Conservation (phyloP, 2,113 vertebrate species). For the Gadus chalcogrammus region DNA sequence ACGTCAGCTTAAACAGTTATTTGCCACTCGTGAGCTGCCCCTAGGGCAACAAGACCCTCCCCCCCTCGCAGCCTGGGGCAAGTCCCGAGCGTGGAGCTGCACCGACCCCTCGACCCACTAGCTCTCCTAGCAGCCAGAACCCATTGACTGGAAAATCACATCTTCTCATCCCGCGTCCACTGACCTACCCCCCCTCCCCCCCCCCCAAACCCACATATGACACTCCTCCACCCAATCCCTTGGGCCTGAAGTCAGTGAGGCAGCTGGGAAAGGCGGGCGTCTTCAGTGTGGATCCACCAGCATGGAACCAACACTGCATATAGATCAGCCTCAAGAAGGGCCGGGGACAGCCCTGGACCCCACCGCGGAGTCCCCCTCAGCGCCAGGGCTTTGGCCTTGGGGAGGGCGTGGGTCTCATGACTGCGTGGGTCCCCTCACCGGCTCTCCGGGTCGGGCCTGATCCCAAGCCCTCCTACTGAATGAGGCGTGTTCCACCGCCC, state of each 20-base stretch:
- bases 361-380: slow-evolving; percentile 15
- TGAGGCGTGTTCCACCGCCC: background rate
- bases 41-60: slow-evolving; percentile 24
- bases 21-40: slow-evolving; percentile 22
- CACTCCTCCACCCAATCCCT: slow-evolving; percentile 20
- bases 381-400: slow-evolving; percentile 22
- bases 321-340: slow-evolving; percentile 47
- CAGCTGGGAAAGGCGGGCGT: slow-evolving; percentile 29
- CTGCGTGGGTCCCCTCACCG: too few species aligned
- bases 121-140: slow-evolving; percentile 42
- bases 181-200: slow-evolving; percentile 18
- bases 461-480: too few species aligned
- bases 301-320: slow-evolving; percentile 57
- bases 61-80: slow-evolving; percentile 27
- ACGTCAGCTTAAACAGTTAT: slow-evolving; percentile 23
- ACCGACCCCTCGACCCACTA: slow-evolving; percentile 14
- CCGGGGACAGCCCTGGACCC: slow-evolving; percentile 2
- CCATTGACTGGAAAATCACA: slow-evolving; percentile 65
- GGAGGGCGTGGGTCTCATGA: too few species aligned
- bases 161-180: slow-evolving; percentile 47
- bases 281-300: background rate
- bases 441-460: too few species aligned
- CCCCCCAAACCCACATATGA: slow-evolving; percentile 13
- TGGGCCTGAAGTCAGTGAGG: slow-evolving; percentile 46
- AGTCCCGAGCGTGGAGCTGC: background rate